Conservation (phyloP, 2,113 vertebrate species). For the Antennarius striatus region DNA sequence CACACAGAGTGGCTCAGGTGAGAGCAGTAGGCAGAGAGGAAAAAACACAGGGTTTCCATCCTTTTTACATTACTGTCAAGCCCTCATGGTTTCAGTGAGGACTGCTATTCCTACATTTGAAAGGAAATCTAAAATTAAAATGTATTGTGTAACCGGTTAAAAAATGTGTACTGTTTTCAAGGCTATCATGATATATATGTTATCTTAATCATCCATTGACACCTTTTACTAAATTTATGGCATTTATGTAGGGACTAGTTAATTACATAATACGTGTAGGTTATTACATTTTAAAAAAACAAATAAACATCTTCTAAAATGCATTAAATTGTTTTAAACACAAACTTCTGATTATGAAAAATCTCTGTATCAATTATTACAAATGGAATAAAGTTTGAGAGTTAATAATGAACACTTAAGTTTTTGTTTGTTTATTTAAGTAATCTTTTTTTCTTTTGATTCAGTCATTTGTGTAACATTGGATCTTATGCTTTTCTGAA, state of each 20-base stretch:
- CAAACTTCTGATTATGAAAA: not conserved
- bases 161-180: too few species aligned
- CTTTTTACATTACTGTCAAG: not conserved
- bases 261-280: not conserved
- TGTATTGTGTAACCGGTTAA: too few species aligned
- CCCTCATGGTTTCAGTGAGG: not conserved
- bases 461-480: conserved; percentile 8
- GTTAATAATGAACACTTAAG: too few species aligned
- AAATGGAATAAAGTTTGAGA: too few species aligned
- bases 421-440: not conserved
- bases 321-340: not conserved
- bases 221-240: not conserved
- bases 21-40: conserved; percentile 51
- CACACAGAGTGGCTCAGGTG: conserved; percentile 95
- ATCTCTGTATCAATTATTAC: too few species aligned
- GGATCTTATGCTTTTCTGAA: conserved; percentile 15
- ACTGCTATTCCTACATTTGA: not conserved
- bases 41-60: not conserved
- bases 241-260: not conserved
- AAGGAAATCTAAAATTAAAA: not conserved
- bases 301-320: not conserved
- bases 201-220: not conserved
- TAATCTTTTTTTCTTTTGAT: not conserved
- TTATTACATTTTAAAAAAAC: not conserved
- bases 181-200: not conserved